These are phyloP conservation scores for Odocoileus virginianus DNA, from an alignment of 2,113 vertebrate genomes.

Conservation along the genomic window DNA sequence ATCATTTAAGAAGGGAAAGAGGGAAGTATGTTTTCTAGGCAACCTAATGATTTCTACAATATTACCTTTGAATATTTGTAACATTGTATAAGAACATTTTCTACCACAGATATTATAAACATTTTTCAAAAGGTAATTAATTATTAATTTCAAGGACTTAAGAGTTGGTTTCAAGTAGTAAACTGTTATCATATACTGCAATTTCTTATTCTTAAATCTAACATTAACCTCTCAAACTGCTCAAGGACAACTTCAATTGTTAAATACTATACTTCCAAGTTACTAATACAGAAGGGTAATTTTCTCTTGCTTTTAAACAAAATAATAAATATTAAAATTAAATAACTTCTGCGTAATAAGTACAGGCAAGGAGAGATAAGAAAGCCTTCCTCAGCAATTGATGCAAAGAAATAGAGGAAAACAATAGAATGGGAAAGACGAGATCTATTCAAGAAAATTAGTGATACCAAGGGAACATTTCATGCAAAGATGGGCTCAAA, in stretches of 20 bases:
- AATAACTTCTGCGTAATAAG: not conserved
- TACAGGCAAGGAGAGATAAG: not conserved
- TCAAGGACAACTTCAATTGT: not conserved
- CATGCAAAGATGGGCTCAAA: not conserved
- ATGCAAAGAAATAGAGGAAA: not conserved
- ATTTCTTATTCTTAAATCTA: not conserved
- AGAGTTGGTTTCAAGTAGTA: not conserved
- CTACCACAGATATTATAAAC: not conserved
- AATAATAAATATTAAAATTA: slow-evolving; percentile 17
- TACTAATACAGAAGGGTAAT: not conserved
- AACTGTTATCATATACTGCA: not conserved
- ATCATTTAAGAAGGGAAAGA: not conserved
- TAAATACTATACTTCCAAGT: not conserved
- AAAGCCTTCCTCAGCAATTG: not conserved
- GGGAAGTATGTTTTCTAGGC: not conserved
- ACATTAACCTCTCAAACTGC: not conserved
- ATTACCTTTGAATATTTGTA: not conserved
- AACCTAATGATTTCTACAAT: not conserved
- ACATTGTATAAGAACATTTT: not conserved
- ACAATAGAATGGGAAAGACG: not conserved
- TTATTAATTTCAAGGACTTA: not conserved
- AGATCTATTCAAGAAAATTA: not conserved
- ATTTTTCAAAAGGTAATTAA: not conserved
- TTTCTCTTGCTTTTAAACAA: not conserved
- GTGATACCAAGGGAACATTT: not conserved